These are phyloP conservation scores for Cydia strobilella DNA, from an alignment of 1,140 invertebrate genomes.

Conservation along the genomic window DNA sequence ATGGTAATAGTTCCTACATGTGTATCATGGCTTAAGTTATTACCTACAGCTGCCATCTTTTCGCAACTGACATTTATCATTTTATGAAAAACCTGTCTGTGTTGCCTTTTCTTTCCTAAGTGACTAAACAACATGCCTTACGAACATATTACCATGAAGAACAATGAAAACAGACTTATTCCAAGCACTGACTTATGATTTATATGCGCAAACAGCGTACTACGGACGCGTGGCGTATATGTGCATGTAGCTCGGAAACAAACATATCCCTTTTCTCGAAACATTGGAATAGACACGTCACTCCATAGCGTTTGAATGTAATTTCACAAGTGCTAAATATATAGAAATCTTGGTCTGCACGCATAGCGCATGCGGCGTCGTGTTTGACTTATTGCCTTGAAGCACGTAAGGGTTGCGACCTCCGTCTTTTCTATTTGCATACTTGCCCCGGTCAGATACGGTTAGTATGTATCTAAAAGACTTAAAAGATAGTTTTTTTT, in stretches of 20 bases:
- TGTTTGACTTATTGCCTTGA: slow-evolving; percentile 51
- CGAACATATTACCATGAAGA: slow-evolving; percentile 9
- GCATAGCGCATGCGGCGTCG: slow-evolving; percentile 39
- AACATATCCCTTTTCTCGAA: slow-evolving; percentile 22
- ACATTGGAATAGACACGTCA: slow-evolving; percentile 28
- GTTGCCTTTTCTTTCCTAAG: background rate
- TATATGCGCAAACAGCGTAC: background rate
- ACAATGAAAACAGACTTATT: slow-evolving; percentile 12
- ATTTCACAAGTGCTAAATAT: slow-evolving; percentile 28
- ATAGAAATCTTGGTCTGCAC: slow-evolving; percentile 41
- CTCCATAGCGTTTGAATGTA: slow-evolving; percentile 27
- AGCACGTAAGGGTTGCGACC: slow-evolving; percentile 56
- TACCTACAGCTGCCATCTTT: too few relatives aligned
- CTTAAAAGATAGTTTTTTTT: background rate
- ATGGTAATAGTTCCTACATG: too few relatives aligned
- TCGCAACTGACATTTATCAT: too few relatives aligned
- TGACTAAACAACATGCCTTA: background rate
- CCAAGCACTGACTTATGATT: slow-evolving; percentile 11
- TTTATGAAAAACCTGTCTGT: too few relatives aligned
- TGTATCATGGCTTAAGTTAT: too few relatives aligned
- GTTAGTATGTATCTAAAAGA: slow-evolving; percentile 26
- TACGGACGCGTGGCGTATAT: slow-evolving; percentile 2
- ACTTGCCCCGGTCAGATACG: slow-evolving; percentile 36
- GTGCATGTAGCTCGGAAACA: slow-evolving; percentile 22
- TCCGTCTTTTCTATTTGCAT: slow-evolving; percentile 52